Evolutionary conservation across 2,888 invertebrate genomes (phyloP).

Genomic region (Nephrotoma flavescens): DNA sequence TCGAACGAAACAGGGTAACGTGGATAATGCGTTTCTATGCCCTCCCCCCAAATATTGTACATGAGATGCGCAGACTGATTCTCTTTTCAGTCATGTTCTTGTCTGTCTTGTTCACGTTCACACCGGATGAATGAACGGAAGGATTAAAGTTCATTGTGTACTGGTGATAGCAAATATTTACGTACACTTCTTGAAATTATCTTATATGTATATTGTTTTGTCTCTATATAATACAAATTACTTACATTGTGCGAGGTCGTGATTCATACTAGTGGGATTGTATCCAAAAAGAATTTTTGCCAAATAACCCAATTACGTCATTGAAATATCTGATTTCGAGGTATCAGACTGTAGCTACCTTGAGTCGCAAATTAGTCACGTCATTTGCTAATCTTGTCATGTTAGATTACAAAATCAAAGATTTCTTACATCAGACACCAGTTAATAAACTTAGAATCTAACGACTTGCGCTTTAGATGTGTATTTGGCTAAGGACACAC

Average conservation of each 20-base stretch:
- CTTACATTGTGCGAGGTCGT: not conserved
- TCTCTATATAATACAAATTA: not conserved
- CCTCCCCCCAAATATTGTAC: not conserved
- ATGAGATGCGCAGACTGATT: not conserved
- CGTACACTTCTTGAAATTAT: not conserved
- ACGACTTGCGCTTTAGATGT: too few species aligned
- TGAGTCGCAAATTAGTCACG: too few species aligned
- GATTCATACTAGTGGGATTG: not conserved
- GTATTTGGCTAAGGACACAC: too few species aligned
- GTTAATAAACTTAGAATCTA: too few species aligned
- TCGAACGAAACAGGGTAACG: not conserved
- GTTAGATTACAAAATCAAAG: too few species aligned
- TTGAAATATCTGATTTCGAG: not conserved
- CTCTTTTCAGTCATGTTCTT: not conserved
- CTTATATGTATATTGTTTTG: not conserved
- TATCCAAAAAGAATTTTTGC: not conserved
- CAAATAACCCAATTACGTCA: not conserved
- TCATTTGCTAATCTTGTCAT: too few species aligned
- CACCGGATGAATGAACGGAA: not conserved
- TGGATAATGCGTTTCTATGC: not conserved
- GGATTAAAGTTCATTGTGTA: not conserved
- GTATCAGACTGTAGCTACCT: too few species aligned
- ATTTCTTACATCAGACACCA: too few species aligned
- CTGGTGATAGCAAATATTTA: not conserved
- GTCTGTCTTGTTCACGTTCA: not conserved